Evolutionary conservation across 2,888 invertebrate species (phyloP).

Genomic region (Limnephilus auricula): DNA sequence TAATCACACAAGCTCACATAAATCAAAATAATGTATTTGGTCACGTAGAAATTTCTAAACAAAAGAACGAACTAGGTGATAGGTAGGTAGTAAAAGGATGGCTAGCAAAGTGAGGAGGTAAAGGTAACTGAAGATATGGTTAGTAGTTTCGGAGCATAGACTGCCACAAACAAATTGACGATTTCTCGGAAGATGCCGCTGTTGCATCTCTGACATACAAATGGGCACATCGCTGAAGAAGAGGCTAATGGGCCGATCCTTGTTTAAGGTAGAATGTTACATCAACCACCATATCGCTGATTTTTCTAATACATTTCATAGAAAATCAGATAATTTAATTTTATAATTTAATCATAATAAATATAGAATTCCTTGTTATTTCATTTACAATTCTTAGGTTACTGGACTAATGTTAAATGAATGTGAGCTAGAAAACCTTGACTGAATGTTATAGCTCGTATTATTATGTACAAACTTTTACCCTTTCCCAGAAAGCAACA

Average conservation of each 20-base stretch:
- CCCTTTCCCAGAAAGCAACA: too few species aligned
- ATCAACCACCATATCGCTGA: neutral
- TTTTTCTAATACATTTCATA: neutral
- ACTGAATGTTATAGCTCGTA: too few species aligned
- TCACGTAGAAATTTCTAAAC: neutral
- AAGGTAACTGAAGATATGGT: neutral
- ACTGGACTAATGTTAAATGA: too few species aligned
- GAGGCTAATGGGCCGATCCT: neutral
- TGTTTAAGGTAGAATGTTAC: neutral
- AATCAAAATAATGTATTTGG: neutral
- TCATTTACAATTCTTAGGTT: too few species aligned
- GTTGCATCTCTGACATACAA: slow-evolving; percentile 18
- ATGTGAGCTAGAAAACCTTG: too few species aligned
- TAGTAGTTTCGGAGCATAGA: slow-evolving; percentile 51
- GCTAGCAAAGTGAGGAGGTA: neutral
- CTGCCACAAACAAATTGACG: slow-evolving; percentile 62
- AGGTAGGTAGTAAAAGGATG: neutral
- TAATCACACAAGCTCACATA: too few species aligned
- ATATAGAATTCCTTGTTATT: too few species aligned
- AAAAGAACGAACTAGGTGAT: neutral
- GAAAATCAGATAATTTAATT: neutral
- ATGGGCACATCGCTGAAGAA: neutral
- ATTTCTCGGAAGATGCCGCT: slow-evolving; percentile 63
- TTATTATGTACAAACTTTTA: too few species aligned
- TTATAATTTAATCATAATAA: too few species aligned